Evolutionary conservation across 64 coral and sea anemone genomes (phyloP).

Genomic region (Montipora cactus): DNA sequence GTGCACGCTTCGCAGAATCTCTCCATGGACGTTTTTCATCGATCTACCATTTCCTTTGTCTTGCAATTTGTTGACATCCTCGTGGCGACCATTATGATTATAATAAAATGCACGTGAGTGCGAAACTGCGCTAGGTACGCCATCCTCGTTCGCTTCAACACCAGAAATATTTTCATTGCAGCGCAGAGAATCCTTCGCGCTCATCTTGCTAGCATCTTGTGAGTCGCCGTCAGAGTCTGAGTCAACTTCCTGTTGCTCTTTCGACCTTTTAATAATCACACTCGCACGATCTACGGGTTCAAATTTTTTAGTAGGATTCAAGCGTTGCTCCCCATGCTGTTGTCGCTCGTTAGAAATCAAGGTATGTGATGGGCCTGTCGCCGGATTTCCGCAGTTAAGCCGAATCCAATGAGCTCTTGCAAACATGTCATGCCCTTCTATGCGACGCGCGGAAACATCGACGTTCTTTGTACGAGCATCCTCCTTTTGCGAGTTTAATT

Average conservation of each 20-base stretch:
- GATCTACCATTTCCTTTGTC: constrained; percentile 48
- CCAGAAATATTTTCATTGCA: constrained; percentile 76
- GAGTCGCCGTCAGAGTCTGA: constrained; percentile 72
- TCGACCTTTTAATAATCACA: constrained; percentile 76
- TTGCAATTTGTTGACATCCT: constrained; percentile 53
- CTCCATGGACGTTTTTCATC: background rate
- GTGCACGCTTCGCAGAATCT: background rate
- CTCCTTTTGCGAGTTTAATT: constrained; percentile 36
- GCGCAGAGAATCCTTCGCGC: constrained; percentile 48
- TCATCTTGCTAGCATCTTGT: constrained; percentile 68
- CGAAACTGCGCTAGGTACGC: background rate
- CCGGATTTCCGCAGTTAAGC: constrained; percentile 48
- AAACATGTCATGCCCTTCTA: constrained; percentile 40
- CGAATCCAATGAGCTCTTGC: constrained; percentile 49
- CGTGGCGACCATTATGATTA: constrained; percentile 57
- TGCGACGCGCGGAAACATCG: constrained; percentile 35
- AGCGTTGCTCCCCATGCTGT: constrained; percentile 19
- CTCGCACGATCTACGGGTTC: constrained; percentile 63
- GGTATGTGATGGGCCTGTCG: constrained; percentile 37
- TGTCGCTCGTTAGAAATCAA: constrained; percentile 1
- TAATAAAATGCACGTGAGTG: constrained; percentile 71
- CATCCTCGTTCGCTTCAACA: constrained; percentile 12
- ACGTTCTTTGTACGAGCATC: constrained; percentile 30
- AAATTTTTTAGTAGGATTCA: background rate
- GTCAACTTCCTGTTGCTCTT: constrained; percentile 75